These are phyloP conservation scores for Oreochromis tanganicae DNA, from an alignment of 2,113 vertebrate species.

Conservation along the genomic window DNA sequence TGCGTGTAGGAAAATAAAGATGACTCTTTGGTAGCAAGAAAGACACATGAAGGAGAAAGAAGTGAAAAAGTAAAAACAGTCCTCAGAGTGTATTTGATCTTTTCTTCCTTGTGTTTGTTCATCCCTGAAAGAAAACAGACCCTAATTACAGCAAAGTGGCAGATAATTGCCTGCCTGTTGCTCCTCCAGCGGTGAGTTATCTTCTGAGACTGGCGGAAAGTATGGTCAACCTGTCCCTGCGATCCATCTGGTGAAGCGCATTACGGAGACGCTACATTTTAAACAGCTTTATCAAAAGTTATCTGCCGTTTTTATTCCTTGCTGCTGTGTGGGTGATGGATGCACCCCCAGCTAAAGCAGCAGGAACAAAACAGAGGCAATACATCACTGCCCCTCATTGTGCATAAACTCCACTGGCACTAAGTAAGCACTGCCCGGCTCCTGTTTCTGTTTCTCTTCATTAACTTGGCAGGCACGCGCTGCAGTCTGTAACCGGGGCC, in stretches of 20 bases:
- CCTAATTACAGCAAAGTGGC: slow-evolving; percentile 70
- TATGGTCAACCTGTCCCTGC: neutral
- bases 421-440: slow-evolving; percentile 26
- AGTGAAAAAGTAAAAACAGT: neutral
- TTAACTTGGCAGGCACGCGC: slow-evolving; percentile 6
- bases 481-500: neutral
- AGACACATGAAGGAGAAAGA: neutral
- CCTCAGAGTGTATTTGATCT: neutral
- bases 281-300: slow-evolving; percentile 47
- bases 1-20: neutral
- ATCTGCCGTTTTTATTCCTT: slow-evolving; percentile 35
- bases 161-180: slow-evolving; percentile 68
- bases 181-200: slow-evolving; percentile 60
- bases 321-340: slow-evolving; percentile 39
- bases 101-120: neutral
- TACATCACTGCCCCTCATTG: slow-evolving; percentile 38
- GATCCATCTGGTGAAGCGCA: slow-evolving; percentile 6
- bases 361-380: neutral
- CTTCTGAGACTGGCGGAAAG: slow-evolving; percentile 41
- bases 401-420: slow-evolving; percentile 32
- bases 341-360: slow-evolving; percentile 7
- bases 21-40: neutral
- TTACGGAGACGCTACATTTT: slow-evolving; percentile 27
- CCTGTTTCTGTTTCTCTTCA: slow-evolving; percentile 5
- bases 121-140: slow-evolving; percentile 51